Base-by-base conservation (phyloP, 2,888 invertebrate genomes). In the Melinaea marsaeus region DNA sequence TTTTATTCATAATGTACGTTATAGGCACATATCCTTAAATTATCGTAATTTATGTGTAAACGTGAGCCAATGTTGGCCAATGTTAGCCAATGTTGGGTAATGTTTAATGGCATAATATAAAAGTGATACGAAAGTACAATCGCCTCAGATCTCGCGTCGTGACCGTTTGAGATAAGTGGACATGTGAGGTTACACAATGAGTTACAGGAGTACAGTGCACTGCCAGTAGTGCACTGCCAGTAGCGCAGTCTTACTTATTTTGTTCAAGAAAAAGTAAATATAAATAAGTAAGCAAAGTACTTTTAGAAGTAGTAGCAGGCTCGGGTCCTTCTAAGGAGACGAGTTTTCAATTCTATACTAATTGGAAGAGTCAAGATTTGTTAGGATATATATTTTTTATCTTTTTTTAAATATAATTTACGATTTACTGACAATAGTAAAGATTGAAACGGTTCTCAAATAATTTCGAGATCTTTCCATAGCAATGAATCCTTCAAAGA, bases 151-250 rank as follows among this genome's bases (percentile, higher is more conserved):
- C 78, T 77, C 69, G 73, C 68, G 75, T 81, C 83, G 83, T 83
- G 83, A 82, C 83, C 78, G 79, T 76, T 78, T 75, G 71, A 79
- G 82, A 81, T 83, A 83, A 81, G 80, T 83, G 82, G 80, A 81
- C 83, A 82, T 83, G 81, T 83, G 84, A 69, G 73, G 73, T 81
- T 79, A 74, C 76, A 72, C 74, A 76, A 79, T 22, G 22, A 22
- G 22, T 22, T 22, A 22, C 22, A 72, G 68, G 13, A 66, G 60
- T 48, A 57, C n/a, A 55, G 45, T 35, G 60, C 34, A 58, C 45
- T 37, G 45, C 45, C 58, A 56, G 46, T 55, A 51, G 51, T 32
- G n/a, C 7, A 51, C n/a, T n/a, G 45, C 45, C 58, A 56, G 46
- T 55, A 51, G 51, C 51, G n/a, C 7, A 51, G 22, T 32, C 51